phyloP scores from a whole-genome alignment of 2,797 vertebrate genomes.

The Sardinella longiceps region DNA sequence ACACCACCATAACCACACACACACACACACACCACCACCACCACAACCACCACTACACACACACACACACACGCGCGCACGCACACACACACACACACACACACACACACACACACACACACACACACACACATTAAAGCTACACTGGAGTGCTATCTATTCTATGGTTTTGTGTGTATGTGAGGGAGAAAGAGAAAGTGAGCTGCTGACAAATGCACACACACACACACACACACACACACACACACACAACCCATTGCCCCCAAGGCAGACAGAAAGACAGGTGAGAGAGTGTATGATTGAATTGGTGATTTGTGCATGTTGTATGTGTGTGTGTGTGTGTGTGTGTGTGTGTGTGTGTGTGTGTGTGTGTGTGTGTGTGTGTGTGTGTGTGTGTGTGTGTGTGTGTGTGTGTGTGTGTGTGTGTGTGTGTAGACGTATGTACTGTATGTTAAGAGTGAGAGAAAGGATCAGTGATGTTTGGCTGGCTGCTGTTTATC shows the following conservation, averaged over 20 bases:
- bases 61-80: background rate
- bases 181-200: background rate
- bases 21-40: slow-evolving; percentile 30
- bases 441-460: no score
- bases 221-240: background rate
- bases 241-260: background rate
- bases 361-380: background rate
- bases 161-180: background rate
- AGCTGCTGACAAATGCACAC: background rate
- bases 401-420: background rate
- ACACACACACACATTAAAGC: background rate
- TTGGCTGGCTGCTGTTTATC: no score
- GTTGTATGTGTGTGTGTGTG: background rate
- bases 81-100: background rate
- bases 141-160: no score
- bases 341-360: background rate
- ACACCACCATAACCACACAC: background rate
- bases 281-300: no score
- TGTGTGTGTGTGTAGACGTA: background rate
- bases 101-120: background rate
- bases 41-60: no score
- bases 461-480: background rate
- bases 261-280: no score
- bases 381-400: background rate
- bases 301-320: no score